Conservation (phyloP, 2,888 invertebrate genomes). For the Cataglyphis livida region DNA sequence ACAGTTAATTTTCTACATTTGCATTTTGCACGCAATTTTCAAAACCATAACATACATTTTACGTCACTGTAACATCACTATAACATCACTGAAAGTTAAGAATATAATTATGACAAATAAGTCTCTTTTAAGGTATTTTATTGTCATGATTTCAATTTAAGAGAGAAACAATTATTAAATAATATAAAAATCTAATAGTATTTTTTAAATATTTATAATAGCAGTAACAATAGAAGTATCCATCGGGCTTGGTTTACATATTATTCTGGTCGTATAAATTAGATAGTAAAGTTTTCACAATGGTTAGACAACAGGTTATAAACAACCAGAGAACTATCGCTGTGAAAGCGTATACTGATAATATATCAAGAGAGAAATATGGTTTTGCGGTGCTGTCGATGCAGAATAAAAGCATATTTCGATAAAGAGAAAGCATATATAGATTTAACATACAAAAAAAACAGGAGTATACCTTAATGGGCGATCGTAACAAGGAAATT, state of each 20-base stretch:
- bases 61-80: background rate
- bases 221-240: conserved; percentile 24
- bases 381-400: conserved; percentile 6
- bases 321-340: conserved; percentile 12
- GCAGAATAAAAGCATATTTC: background rate
- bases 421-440: background rate
- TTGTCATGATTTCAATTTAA: background rate
- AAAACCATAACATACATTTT: background rate
- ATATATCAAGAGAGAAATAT: conserved; percentile 16
- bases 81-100: background rate
- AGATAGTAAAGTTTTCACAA: conserved; percentile 46
- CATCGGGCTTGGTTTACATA: conserved; percentile 29
- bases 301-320: conserved; percentile 1
- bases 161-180: background rate
- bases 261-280: conserved; percentile 36
- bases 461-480: background rate
- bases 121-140: background rate
- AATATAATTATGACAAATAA: conserved; percentile 1
- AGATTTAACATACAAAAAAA: background rate
- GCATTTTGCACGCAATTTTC: background rate
- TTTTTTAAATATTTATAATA: conserved; percentile 15
- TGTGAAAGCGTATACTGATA: background rate
- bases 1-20: background rate
- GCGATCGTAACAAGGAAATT: background rate
- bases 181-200: background rate